Evolutionary conservation across 2,797 vertebrate species (phyloP), one percentile per base, ranked within the genome.

Genomic region (Takifugu ocellatus): DNA sequence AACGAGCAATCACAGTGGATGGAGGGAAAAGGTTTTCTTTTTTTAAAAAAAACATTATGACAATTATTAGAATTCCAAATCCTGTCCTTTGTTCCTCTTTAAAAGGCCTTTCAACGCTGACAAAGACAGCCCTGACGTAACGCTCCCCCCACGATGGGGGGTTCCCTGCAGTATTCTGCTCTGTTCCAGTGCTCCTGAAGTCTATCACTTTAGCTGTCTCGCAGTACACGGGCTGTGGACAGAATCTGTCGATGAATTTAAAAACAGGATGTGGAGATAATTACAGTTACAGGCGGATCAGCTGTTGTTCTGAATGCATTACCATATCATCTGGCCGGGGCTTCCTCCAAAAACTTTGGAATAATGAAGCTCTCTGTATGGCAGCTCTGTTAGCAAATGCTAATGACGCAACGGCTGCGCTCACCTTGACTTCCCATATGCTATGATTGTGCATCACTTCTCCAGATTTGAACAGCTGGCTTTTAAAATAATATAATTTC

Each of bases 211-310:
- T 75, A 72, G 69, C 70, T 62, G 64, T 68, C 68, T 75, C 68
- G 58, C 62, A 63, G 54, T 76, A 70, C 59, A 49, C 61, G 25
- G 61, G 51, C 72, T 56, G 70, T 59, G 54, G 60, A 74, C 63
- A 68, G 61, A 56, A 67, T 57, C 78, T 82, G 76, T 81, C 83
- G 77, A 87, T 84, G 81, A 86, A 85, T 79, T 81, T 80, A 80
- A 84, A 84, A 81, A 65, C 80, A 79, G 82, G 72, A 86, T 82
- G 77, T 81, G 72, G 72, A 77, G 76, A 82, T 87, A 85, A 86
- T 87, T 79, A 81, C 83, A 75, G 67, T 81, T 72, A 72, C 72
- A 82, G 25, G 70, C 61, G 61, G 68, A 85, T 85, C 79, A 79
- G 78, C 79, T 85, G 82, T 74, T 78, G 72, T 63, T 77, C 68